phyloP scores from a whole-genome alignment of 2,888 invertebrate genomes.

The Xylota sylvarum region DNA sequence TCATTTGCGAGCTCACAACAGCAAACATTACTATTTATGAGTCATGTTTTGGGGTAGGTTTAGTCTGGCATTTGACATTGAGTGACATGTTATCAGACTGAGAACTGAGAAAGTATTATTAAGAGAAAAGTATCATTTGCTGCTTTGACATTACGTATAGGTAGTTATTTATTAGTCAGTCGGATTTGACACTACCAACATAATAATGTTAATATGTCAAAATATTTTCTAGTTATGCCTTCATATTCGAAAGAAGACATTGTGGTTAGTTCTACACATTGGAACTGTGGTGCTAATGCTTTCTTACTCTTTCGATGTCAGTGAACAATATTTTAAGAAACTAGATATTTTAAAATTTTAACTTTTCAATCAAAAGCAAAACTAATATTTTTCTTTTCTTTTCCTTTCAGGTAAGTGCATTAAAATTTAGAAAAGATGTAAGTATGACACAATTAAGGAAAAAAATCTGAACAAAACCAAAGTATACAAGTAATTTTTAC shows the following conservation, averaged over 20 bases:
- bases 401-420: constrained; percentile 53
- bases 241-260: too few species aligned
- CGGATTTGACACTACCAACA: too few species aligned
- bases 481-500: too few species aligned
- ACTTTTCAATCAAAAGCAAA: neutral
- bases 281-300: too few species aligned
- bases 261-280: too few species aligned
- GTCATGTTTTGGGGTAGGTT: neutral
- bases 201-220: too few species aligned
- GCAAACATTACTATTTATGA: constrained; percentile 1
- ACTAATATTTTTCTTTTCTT: constrained; percentile 1
- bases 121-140: neutral
- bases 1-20: neutral
- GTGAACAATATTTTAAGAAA: too few species aligned
- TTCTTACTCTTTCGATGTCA: too few species aligned
- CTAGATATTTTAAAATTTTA: neutral
- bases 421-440: neutral
- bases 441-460: neutral
- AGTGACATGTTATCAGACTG: neutral
- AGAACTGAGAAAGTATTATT: neutral
- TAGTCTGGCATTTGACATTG: neutral
- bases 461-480: too few species aligned
- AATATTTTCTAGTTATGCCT: too few species aligned
- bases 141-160: too few species aligned
- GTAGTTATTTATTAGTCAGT: too few species aligned